Conservation (phyloP, 2,888 invertebrate species). For the Tiphia femorata region DNA sequence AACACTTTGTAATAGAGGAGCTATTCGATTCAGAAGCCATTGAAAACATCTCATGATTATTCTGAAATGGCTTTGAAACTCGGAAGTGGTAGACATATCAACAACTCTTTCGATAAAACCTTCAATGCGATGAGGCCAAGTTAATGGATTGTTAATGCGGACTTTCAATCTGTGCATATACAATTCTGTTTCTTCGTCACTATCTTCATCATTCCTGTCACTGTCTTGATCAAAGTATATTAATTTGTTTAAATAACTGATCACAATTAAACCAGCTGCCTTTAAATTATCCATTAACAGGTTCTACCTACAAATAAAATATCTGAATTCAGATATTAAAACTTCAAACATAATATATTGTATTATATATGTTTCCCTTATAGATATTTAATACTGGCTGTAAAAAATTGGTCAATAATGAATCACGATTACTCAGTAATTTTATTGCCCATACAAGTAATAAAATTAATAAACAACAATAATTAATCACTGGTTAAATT, state of each 20-base stretch:
- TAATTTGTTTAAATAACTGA: conserved; percentile 1
- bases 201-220: background rate
- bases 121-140: background rate
- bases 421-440: too few species aligned
- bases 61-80: conserved; percentile 8
- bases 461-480: too few species aligned
- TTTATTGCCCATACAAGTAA: too few species aligned
- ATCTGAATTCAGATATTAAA: background rate
- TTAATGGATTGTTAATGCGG: conserved; percentile 3
- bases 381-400: too few species aligned
- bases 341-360: background rate
- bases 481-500: too few species aligned
- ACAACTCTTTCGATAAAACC: conserved; percentile 1
- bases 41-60: conserved; percentile 1
- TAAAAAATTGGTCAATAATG: too few species aligned
- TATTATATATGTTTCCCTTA: too few species aligned
- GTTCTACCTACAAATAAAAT: background rate
- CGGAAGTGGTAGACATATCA: conserved; percentile 1
- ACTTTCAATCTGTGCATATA: conserved; percentile 4
- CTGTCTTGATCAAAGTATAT: background rate
- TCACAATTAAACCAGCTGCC: background rate
- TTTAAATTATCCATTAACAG: background rate
- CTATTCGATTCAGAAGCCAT: conserved; percentile 1
- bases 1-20: conserved; percentile 3
- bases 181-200: conserved; percentile 1